A percentile compares a stretch with the other conserved stretches of the same genome.
These are phyloP conservation scores for Taphrorychus bicolor DNA, from an alignment of 2,888 invertebrate species.

Conservation along the genomic window DNA sequence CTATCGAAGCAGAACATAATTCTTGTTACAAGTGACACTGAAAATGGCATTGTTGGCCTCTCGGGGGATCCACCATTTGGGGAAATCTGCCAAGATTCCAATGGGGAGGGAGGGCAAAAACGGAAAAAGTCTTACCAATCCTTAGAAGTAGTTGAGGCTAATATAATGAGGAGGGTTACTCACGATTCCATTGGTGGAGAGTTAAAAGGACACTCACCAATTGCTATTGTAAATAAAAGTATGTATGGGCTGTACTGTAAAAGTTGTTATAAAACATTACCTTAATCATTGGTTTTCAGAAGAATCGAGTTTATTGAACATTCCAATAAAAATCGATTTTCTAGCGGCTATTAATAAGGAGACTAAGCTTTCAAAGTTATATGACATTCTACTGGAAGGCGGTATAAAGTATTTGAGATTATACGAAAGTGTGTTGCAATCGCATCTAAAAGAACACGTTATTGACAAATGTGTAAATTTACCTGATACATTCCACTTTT, in stretches of 20 bases:
- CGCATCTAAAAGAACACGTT: constrained; percentile 52
- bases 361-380: constrained; percentile 70
- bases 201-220: constrained; percentile 60
- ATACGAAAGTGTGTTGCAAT: constrained; percentile 59
- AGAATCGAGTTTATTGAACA: constrained; percentile 62
- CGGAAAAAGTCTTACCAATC: constrained; percentile 51
- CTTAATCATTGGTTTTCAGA: constrained; percentile 47
- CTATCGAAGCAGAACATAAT: constrained; percentile 71
- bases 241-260: too few relatives aligned
- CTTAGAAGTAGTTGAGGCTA: constrained; percentile 65
- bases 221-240: constrained; percentile 73
- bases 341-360: constrained; percentile 74
- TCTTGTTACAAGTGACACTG: constrained; percentile 68
- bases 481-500: constrained; percentile 78
- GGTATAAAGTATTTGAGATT: constrained; percentile 73
- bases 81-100: constrained; percentile 56
- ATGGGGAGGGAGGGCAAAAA: constrained; percentile 48
- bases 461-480: constrained; percentile 45
- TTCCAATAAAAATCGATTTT: constrained; percentile 73
- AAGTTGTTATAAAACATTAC: too few relatives aligned
- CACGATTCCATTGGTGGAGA: constrained; percentile 62
- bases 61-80: constrained; percentile 64
- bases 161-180: constrained; percentile 69
- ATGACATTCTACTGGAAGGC: constrained; percentile 78
- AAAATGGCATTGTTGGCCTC: constrained; percentile 65